Evolutionary conservation across 2,888 invertebrate species (phyloP), one percentile per base, ranked within the genome.

Genomic region (Caenorhabditis sp.): DNA sequence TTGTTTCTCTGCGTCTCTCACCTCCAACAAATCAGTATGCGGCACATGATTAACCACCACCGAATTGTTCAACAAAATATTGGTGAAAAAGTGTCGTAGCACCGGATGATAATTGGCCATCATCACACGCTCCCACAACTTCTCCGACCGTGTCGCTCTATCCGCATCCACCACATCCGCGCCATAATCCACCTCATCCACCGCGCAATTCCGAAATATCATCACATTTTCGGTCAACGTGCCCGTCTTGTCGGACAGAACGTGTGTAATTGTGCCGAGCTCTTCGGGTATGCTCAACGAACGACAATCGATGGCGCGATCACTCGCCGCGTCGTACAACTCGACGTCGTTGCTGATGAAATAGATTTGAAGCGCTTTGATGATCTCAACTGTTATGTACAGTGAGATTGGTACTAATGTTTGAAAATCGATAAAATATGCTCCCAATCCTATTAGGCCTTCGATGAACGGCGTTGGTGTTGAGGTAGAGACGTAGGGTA

Each of bases 171-270:
- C 14, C 17, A 51, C 66, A 8, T 69, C 63, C 1, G 49, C 71
- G 23, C 77, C 75, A 63, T 77, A 76, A 65, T 79, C 79, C 0
- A 64, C 65, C 1, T 70, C 71, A 66, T 79, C 79, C 8, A 79
- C 67, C 6, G 79, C 74, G 50, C 96, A 97, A 58, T 93, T 91
- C 66, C 94, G 92, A 89, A 97, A 97, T 86, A 95, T 92, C 97
- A 97, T 97, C 77, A 94, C 93, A 89, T 97, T 97, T 89, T 97
- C 96, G 0, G 97, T 97, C 69, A 97, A 90, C 1, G 97, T 97
- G 6, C 84, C 84, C 37, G 84, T 84, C 64, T 84, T 84, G 69
- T 84, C 84, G 0, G 83, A 83, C 21, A 84, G 67, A 10, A 84
- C 75, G 64, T 85, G 84, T 8, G 82, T 81, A n/a, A 77, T 67